Percentiles rank a stretch among this genome's conserved stretches.
phyloP scores from a whole-genome alignment of 1,140 invertebrate species.

The Watersipora subatra region DNA sequence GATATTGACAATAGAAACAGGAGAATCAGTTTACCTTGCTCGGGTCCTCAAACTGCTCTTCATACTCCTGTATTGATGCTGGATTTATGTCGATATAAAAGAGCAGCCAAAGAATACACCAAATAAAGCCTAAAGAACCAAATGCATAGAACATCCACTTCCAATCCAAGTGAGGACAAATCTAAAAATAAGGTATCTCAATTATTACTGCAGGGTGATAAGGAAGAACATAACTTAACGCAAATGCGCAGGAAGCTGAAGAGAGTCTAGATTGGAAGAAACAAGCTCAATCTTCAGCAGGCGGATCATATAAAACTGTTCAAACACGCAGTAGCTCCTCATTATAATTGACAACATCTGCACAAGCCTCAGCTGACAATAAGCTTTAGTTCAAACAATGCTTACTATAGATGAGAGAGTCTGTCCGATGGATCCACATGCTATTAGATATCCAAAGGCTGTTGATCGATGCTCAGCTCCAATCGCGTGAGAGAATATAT shows the following conservation, averaged over 20 bases:
- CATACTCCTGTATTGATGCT: conserved; percentile 44
- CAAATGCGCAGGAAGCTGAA: too few species aligned
- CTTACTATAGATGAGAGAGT: conserved; percentile 59
- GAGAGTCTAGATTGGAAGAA: too few species aligned
- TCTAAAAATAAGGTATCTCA: conserved; percentile 15
- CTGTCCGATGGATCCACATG: conserved; percentile 60
- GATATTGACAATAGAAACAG: too few species aligned
- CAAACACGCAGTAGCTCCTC: too few species aligned
- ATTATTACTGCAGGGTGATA: too few species aligned
- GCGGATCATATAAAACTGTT: too few species aligned
- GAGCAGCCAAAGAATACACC: conserved; percentile 54
- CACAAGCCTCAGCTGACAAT: too few species aligned
- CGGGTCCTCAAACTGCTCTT: conserved; percentile 50
- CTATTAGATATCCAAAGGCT: conserved; percentile 62
- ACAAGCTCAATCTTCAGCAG: too few species aligned
- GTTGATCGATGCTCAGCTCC: conserved; percentile 59
- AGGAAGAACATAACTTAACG: too few species aligned
- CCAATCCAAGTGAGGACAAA: conserved; percentile 52
- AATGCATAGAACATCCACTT: conserved; percentile 58
- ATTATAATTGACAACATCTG: too few species aligned
- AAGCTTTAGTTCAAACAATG: too few species aligned
- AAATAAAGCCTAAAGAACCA: conserved; percentile 55
- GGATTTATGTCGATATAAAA: conserved; percentile 46
- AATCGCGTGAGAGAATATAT: conserved; percentile 61
- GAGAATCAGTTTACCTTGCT: conserved; percentile 53